Conservation (phyloP, 1,140 invertebrate species). For the Phocides pigmalion region DNA sequence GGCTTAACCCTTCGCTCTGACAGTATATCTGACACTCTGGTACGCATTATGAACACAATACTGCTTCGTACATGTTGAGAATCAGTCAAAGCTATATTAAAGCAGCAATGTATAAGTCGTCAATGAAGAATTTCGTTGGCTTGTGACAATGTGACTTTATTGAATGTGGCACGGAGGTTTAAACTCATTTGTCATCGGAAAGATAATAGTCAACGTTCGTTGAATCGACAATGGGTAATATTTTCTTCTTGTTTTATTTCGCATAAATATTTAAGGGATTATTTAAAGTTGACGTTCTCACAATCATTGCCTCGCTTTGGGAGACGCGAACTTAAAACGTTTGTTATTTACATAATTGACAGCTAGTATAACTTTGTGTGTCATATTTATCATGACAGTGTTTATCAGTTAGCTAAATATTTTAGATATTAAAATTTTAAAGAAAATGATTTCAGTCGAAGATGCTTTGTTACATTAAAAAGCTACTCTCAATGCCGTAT, state of each 20-base stretch:
- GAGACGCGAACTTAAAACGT: neutral
- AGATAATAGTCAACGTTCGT: constrained; percentile 68
- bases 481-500: too few relatives aligned
- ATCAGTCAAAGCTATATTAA: constrained; percentile 20
- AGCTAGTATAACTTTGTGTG: too few relatives aligned
- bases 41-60: constrained; percentile 14
- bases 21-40: constrained; percentile 9
- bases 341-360: constrained; percentile 3
- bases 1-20: constrained; percentile 60
- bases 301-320: neutral
- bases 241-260: constrained; percentile 52
- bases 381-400: too few relatives aligned
- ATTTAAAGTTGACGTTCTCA: constrained; percentile 1
- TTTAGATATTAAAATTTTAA: too few relatives aligned
- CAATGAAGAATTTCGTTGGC: constrained; percentile 5
- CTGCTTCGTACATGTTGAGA: constrained; percentile 17
- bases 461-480: neutral
- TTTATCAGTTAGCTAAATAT: too few relatives aligned
- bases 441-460: too few relatives aligned
- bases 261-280: constrained; percentile 7
- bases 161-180: constrained; percentile 54
- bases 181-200: constrained; percentile 72
- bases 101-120: constrained; percentile 49
- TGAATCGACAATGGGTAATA: constrained; percentile 69
- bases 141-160: constrained; percentile 31